Base-by-base conservation (phyloP, 1,140 invertebrate species). In the Cotesia typhae region DNA sequence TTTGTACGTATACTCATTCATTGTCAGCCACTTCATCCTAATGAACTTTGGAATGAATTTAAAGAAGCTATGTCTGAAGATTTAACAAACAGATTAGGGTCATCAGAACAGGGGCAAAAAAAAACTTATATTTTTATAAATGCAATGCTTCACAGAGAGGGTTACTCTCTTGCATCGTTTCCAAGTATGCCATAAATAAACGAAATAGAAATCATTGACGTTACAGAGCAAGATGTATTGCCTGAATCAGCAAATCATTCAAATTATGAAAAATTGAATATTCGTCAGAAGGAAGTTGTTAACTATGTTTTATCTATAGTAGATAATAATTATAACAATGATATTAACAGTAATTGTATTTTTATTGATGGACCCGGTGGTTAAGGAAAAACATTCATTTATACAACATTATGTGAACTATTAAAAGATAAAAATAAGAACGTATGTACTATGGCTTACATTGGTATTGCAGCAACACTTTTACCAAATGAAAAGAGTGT, bases 21-120 rank as follows among this genome's bases (percentile, higher is more conserved):
- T 28, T 28, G 20, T 28, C 20, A 28, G 0, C 20, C 20, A 28
- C 20, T 28, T 28, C 20, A 28, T 35, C 66, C 66, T 3, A 28
- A 67, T 55, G 66, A 67, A 55, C 53, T 55, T 55, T 7, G 53
- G 7, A 14, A 55, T 14, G 4, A 55, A 55, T 55, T 55, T 55
- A n/a, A 55, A n/a, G 12, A 55, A 55, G 4, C 53, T 14, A 10
- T 55, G 12, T 55, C 53, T 14, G 53, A 55, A n/a, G 53, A 55
- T n/a, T 55, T 10, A 4, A 55, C 17, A 55, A 12, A 14, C 1
- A 12, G 4, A 55, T 55, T 55, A 14, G 1, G 53, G n/a, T 14
- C 7, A 3, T 10, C 17, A 12, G 17, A 28, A 28, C 20, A 55
- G 4, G 53, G 53, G 17, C 6, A 14, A 4, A 55, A 1, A n/a